Base-by-base conservation (phyloP, 2,113 vertebrate genomes). In the Psilopogon haemacephalus region DNA sequence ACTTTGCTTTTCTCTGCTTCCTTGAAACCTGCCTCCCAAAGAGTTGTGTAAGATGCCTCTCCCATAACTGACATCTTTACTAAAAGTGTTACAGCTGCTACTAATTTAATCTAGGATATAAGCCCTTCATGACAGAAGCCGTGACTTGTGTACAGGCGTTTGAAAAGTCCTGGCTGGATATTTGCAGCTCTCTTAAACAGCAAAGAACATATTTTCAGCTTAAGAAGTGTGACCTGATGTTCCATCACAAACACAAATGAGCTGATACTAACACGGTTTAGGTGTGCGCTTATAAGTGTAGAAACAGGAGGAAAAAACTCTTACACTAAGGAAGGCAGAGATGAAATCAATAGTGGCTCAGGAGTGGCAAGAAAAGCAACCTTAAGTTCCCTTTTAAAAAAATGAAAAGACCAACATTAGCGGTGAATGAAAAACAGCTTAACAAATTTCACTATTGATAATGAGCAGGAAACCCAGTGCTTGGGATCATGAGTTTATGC, bases 401-500 rank as follows among this genome's bases (percentile, higher is more conserved):
- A 27, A 59, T 7, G 2, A 56, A 74, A 72, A 52, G 12, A 12
- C 19, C 82, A 3, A 12, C 86, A 85, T 67, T 37, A 67, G 42
- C 12, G 71, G n/a, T n/a, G 27, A 82, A 86, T 40, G 15, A 80
- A 67, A 80, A 89, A 5, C 11, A 88, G 44, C 68, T 89, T 38
- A 92, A 92, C 3, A 2, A 91, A 67, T 86, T 81, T 82, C 63
- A 63, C 68, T 83, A 71, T 19, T 88, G 89, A 94, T 94, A 94
- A 91, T 70, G 64, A 95, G 85, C 75, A 85, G 94, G 33, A 73
- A 88, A 87, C 33, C 52, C 60, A 92, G 78, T 77, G 85, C 82
- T 52, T 60, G 79, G 72, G 68, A 93, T 83, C 48, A 73, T 71
- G 82, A 94, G 72, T 94, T 94, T 95, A 94, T 95, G 93, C 87